Percentiles rank a stretch among this genome's conserved stretches.
These are phyloP conservation scores for Willisornis vidua DNA, from an alignment of 2,113 vertebrate species.

Conservation along the genomic window DNA sequence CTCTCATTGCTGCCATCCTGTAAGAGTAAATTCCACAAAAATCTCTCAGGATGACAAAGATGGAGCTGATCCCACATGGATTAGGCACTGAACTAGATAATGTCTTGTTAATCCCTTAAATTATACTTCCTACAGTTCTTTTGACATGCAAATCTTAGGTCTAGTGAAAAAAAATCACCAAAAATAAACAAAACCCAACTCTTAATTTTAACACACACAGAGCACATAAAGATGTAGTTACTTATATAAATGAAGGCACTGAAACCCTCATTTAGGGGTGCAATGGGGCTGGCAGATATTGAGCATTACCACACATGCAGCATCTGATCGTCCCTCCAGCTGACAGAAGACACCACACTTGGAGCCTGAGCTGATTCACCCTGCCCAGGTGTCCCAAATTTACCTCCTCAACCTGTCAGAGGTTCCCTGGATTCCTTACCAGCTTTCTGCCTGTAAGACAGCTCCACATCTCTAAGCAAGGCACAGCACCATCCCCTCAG, in stretches of 20 bases:
- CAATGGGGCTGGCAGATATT: no score
- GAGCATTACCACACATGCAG: neutral
- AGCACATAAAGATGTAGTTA: neutral
- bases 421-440: neutral
- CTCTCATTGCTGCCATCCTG: neutral
- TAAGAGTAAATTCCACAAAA: neutral
- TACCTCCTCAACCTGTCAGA: neutral
- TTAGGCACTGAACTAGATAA: neutral
- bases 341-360: neutral
- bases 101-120: neutral
- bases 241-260: neutral
- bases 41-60: neutral
- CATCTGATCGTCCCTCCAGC: neutral
- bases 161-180: neutral
- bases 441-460: neutral
- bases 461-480: neutral
- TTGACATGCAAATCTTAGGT: neutral
- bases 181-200: neutral
- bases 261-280: neutral
- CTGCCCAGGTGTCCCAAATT: neutral
- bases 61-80: neutral
- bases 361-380: neutral
- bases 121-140: neutral
- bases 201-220: neutral
- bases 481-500: neutral